Conservation (phyloP, 2,797 vertebrate genomes). For the Capromys pilorides region DNA sequence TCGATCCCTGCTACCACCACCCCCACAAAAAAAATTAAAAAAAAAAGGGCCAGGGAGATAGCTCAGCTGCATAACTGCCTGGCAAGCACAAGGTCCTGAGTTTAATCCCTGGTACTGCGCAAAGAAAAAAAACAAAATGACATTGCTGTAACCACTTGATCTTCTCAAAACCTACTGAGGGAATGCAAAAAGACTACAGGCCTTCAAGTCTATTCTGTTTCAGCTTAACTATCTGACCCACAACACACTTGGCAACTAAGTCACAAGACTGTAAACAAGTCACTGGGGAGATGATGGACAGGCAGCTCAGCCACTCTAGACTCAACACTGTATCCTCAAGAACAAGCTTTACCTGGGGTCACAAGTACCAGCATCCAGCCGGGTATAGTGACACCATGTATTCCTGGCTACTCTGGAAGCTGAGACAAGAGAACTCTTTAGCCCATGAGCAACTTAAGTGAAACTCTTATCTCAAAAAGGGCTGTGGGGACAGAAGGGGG, state of each 20-base stretch:
- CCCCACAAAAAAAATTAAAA: no score
- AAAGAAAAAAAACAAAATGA: neutral
- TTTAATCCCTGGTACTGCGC: no score
- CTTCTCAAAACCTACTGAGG: neutral
- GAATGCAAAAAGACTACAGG: neutral
- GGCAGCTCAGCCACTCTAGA: neutral
- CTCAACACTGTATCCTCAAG: neutral
- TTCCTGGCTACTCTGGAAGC: neutral
- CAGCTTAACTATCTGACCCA: neutral
- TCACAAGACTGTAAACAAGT: neutral
- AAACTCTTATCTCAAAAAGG: neutral
- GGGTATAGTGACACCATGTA: no score
- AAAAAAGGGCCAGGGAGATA: no score
- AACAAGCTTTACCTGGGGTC: neutral
- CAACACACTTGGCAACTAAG: neutral
- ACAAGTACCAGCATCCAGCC: neutral
- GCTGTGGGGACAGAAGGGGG: no score
- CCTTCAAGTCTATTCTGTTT: neutral
- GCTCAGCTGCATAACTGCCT: no score
- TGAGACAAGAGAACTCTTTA: neutral
- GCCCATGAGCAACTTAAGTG: neutral
- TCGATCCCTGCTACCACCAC: no score
- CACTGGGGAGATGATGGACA: neutral
- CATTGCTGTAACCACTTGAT: conserved; percentile 7
- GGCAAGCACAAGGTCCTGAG: no score